Base-by-base conservation (phyloP, 2,797 vertebrate genomes). In the Gadopsis marmoratus region DNA sequence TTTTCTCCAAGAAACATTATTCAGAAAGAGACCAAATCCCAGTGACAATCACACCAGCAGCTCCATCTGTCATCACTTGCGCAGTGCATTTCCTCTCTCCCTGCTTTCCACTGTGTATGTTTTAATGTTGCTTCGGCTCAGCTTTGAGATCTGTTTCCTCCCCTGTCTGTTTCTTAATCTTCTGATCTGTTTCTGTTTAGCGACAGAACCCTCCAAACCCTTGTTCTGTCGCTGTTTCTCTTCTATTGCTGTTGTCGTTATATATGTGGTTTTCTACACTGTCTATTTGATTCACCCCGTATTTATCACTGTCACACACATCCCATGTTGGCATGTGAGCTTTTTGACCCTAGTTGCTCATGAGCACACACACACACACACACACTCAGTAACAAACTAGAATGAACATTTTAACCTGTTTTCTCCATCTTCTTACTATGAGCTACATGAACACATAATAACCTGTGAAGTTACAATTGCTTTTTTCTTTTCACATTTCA, bases 51-150 rank as follows among this genome's bases (percentile, higher is more conserved):
- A 33, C 71, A 56, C 26, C 74, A 33, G 71, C 58, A 59, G 72
- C 60, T 54, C n/a, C 45, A 41, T 75, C 63, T 8, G 3, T 70
- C 78, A 60, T 47, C 58, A 13, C 50, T 56, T 7, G 4, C 23
- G 55, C 68, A 12, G 7, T 26, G 43, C 55, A 16, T 64, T 79
- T 61, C 53, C 71, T 81, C 63, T 54, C 51, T 48, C 41, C 1
- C 5, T 7, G 43, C 45, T 48, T 29, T 50, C 48, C 68, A 23
- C 48, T 65, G 23, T 60, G 48, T 60, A 2, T 70, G 61, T 72
- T 83, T 51, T 69, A 54, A 77, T 82, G 73, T 82, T 43, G 37
- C 17, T 45, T 69, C 62, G 56, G 66, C 48, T 85, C 62, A 26
- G 26, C 51, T 64, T 13, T 61, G 33, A 51, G 65, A 70, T 70